Evolutionary conservation across 2,797 vertebrate species (phyloP).

Genomic region (Sebastolobus altivelis): DNA sequence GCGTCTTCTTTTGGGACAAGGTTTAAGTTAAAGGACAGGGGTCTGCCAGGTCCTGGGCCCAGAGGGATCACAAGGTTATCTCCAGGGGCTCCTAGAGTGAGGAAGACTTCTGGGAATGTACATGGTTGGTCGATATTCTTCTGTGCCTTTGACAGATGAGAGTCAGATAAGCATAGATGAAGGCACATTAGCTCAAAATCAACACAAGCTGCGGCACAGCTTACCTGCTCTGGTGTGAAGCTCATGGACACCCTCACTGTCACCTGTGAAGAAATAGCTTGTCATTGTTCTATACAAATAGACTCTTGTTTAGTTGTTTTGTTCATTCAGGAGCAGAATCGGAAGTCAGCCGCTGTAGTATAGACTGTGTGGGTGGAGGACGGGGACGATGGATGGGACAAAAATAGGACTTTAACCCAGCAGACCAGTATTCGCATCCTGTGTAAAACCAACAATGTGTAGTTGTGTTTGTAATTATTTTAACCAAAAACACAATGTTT

Average conservation of each 20-base stretch:
- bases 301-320: background rate
- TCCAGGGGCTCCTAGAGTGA: constrained; percentile 80
- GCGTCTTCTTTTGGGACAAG: constrained; percentile 68
- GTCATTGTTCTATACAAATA: constrained; percentile 11
- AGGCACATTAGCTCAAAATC: constrained; percentile 6
- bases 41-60: constrained; percentile 63
- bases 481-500: too few relatives aligned
- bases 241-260: constrained; percentile 82
- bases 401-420: too few relatives aligned
- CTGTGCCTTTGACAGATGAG: constrained; percentile 60
- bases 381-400: too few relatives aligned
- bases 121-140: constrained; percentile 47
- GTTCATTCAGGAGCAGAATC: constrained; percentile 1
- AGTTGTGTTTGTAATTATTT: too few relatives aligned
- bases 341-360: too few relatives aligned
- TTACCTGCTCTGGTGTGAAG: constrained; percentile 80
- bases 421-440: too few relatives aligned
- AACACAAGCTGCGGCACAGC: background rate
- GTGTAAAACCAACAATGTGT: too few relatives aligned
- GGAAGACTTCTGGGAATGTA: constrained; percentile 79
- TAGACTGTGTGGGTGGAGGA: too few relatives aligned
- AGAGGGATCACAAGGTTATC: constrained; percentile 80
- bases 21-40: constrained; percentile 76
- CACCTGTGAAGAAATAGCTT: constrained; percentile 64
- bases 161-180: constrained; percentile 7